These are phyloP conservation scores for Polylopha cassiicola DNA, from an alignment of 2,888 invertebrate species.

Conservation along the genomic window DNA sequence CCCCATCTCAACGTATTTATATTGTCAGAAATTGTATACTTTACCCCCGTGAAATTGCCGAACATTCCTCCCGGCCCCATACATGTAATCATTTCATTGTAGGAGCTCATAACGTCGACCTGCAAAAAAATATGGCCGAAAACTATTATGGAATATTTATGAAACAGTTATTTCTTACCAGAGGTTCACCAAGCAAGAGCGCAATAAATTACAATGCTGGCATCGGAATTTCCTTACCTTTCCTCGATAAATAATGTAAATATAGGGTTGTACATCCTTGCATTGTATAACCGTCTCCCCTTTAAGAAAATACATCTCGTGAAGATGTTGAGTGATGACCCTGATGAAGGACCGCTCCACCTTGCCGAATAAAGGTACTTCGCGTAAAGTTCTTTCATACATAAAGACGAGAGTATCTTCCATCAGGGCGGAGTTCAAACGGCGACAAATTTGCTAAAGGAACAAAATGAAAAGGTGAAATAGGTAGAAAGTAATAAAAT, in stretches of 20 bases:
- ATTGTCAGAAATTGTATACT: constrained; percentile 23
- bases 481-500: too few relatives aligned
- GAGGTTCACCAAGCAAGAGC: not conserved
- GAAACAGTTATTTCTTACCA: constrained; percentile 3
- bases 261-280: constrained; percentile 64
- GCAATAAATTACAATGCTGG: constrained; percentile 8
- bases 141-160: constrained; percentile 7
- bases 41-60: constrained; percentile 68
- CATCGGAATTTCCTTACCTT: constrained; percentile 46
- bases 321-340: constrained; percentile 70
- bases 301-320: constrained; percentile 70
- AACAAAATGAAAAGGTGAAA: not conserved
- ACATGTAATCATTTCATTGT: constrained; percentile 71
- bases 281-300: constrained; percentile 68
- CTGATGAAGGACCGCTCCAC: constrained; percentile 74
- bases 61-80: constrained; percentile 76
- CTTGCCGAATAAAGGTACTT: constrained; percentile 73
- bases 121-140: constrained; percentile 30
- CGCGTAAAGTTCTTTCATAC: constrained; percentile 70
- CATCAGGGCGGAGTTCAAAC: constrained; percentile 71
- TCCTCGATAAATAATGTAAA: constrained; percentile 72
- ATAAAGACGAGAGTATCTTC: constrained; percentile 73
- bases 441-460: constrained; percentile 62
- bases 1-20: too few relatives aligned
- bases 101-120: constrained; percentile 67